These are phyloP conservation scores for Neodiprion virginianus DNA, from an alignment of 1,140 invertebrate species.

Conservation along the genomic window DNA sequence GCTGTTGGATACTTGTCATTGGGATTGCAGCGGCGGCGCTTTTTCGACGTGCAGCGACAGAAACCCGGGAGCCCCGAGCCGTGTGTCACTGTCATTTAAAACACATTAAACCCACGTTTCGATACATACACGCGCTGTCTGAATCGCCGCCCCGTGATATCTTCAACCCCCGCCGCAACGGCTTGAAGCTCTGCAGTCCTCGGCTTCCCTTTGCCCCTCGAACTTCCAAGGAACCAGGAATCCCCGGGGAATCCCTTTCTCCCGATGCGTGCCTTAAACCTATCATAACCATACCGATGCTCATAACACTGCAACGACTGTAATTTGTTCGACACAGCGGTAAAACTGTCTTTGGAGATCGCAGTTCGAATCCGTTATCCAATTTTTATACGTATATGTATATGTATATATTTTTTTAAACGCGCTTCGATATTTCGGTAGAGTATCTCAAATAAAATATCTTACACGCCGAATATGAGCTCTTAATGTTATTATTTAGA, in stretches of 20 bases:
- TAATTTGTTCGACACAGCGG: not conserved
- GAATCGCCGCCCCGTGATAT: not conserved
- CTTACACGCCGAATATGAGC: too few species aligned
- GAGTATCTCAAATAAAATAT: too few species aligned
- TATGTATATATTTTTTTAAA: too few species aligned
- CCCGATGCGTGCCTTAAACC: too few species aligned
- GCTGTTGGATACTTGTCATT: constrained; percentile 51
- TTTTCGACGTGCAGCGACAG: not conserved
- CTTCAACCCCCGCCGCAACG: not conserved
- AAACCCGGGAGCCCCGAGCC: not conserved
- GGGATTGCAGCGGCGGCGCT: constrained; percentile 8
- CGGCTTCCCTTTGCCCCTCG: not conserved
- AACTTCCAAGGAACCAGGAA: not conserved
- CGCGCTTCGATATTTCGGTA: too few species aligned
- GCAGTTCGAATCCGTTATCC: not conserved
- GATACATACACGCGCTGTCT: constrained; percentile 15
- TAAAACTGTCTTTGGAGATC: not conserved
- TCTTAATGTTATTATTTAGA: too few species aligned
- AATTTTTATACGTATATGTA: too few species aligned
- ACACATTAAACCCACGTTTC: constrained; percentile 17
- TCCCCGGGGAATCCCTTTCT: not conserved
- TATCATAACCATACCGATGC: not conserved
- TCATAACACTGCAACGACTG: too few species aligned
- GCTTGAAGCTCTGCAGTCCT: not conserved
- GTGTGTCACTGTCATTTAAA: constrained; percentile 17